Percentiles rank a stretch among this genome's conserved stretches.
These are phyloP conservation scores for Scomber japonicus DNA, from an alignment of 2,113 vertebrate species.

Conservation along the genomic window DNA sequence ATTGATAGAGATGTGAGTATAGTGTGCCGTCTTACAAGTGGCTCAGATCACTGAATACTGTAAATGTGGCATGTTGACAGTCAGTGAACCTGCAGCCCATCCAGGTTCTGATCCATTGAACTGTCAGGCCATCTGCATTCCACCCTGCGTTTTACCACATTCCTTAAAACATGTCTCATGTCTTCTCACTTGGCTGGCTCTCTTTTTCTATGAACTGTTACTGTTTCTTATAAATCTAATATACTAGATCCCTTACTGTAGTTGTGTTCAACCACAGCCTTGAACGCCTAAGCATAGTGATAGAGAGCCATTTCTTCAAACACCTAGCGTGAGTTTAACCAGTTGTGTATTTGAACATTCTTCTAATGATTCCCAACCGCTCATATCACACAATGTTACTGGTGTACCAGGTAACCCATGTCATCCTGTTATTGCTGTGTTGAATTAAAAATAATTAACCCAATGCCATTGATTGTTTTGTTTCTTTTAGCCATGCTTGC, in stretches of 20 bases:
- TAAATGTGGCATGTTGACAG: neutral
- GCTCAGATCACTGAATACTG: constrained; percentile 1
- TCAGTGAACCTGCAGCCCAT: neutral
- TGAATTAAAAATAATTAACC: constrained; percentile 56
- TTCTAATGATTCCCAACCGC: neutral
- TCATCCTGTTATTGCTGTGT: constrained; percentile 46
- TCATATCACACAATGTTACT: constrained; percentile 14
- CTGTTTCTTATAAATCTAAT: constrained; percentile 8
- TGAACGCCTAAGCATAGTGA: neutral
- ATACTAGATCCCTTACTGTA: neutral
- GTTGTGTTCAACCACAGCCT: constrained; percentile 7
- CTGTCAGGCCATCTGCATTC: constrained; percentile 1
- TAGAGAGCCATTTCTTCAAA: neutral
- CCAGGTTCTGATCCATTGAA: neutral
- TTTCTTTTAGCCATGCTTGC: neutral
- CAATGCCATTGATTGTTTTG: neutral
- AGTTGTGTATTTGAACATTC: constrained; percentile 12
- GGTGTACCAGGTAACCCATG: constrained; percentile 24
- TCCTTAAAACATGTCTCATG: neutral
- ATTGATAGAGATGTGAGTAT: constrained; percentile 2
- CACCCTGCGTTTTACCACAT: neutral
- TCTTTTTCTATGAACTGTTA: constrained; percentile 1
- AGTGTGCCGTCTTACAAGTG: neutral
- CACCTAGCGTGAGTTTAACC: neutral
- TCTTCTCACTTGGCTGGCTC: neutral